Percentiles rank a stretch among this genome's conserved stretches.
These are phyloP conservation scores for Meiosimyza decipiens DNA, from an alignment of 2,888 invertebrate genomes.

Conservation along the genomic window DNA sequence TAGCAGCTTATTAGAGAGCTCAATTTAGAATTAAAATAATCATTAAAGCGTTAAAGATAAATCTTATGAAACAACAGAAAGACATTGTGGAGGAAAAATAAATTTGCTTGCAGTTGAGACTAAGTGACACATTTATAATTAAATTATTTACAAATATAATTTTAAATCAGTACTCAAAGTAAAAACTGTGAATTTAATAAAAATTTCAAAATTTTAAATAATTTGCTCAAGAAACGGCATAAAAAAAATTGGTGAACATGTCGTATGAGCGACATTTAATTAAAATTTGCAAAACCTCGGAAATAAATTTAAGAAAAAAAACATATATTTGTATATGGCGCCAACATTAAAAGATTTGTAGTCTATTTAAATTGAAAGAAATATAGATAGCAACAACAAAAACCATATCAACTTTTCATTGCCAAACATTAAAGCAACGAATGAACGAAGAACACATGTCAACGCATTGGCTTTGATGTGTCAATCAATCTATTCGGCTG, in stretches of 20 bases:
- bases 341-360: not conserved
- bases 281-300: not conserved
- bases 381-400: not conserved
- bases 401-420: not conserved
- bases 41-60: no score
- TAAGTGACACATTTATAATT: no score
- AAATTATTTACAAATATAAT: no score
- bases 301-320: slow-evolving; percentile 2
- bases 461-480: slow-evolving; percentile 15
- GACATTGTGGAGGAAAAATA: not conserved
- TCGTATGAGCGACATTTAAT: slow-evolving; percentile 4
- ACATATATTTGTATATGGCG: not conserved
- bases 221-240: not conserved
- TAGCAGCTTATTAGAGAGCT: no score
- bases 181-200: not conserved
- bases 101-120: no score
- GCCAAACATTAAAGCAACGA: not conserved
- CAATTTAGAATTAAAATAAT: no score
- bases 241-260: not conserved
- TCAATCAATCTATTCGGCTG: slow-evolving; percentile 7
- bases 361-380: not conserved
- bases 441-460: not conserved
- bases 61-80: no score
- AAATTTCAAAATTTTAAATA: not conserved
- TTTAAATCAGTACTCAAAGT: no score